These are phyloP conservation scores for Myoxocephalus aenaeus DNA, from an alignment of 2,797 vertebrate genomes.

Conservation along the genomic window DNA sequence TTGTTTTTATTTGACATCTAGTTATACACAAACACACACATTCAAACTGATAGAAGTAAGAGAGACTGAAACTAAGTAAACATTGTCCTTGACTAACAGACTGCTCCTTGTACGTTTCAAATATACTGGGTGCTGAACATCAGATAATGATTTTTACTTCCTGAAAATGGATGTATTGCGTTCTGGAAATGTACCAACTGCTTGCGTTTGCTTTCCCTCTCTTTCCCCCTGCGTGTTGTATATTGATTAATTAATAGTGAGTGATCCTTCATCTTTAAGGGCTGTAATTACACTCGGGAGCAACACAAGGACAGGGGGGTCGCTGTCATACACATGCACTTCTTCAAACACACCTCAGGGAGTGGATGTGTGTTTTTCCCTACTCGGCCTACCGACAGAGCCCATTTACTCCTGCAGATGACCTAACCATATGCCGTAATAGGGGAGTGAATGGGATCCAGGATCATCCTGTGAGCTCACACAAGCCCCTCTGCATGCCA, in stretches of 20 bases:
- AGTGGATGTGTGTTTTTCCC: conserved; percentile 33
- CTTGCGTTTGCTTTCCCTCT: conserved; percentile 43
- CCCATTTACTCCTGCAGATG: conserved; percentile 34
- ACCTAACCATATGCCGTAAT: conserved; percentile 47
- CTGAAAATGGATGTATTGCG: conserved; percentile 27
- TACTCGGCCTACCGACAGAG: not conserved
- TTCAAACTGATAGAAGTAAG: not conserved
- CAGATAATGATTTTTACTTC: conserved; percentile 34
- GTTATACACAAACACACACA: not conserved
- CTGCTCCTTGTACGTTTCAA: not conserved
- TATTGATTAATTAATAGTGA: conserved; percentile 84
- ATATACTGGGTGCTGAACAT: conserved; percentile 15
- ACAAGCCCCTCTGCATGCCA: conserved; percentile 68
- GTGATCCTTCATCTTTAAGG: conserved; percentile 83
- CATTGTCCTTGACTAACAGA: conserved; percentile 15
- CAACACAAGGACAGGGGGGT: conserved; percentile 73
- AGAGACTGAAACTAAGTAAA: not conserved
- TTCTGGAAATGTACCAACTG: conserved; percentile 47
- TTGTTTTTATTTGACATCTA: not conserved
- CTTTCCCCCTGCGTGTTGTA: conserved; percentile 57
- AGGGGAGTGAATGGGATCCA: conserved; percentile 52
- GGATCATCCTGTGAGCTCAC: conserved; percentile 74
- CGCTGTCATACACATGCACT: conserved; percentile 54
- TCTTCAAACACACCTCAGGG: conserved; percentile 66
- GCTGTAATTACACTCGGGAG: conserved; percentile 78